Conservation (phyloP, 2,797 vertebrate species). For the Danio kyathit region DNA sequence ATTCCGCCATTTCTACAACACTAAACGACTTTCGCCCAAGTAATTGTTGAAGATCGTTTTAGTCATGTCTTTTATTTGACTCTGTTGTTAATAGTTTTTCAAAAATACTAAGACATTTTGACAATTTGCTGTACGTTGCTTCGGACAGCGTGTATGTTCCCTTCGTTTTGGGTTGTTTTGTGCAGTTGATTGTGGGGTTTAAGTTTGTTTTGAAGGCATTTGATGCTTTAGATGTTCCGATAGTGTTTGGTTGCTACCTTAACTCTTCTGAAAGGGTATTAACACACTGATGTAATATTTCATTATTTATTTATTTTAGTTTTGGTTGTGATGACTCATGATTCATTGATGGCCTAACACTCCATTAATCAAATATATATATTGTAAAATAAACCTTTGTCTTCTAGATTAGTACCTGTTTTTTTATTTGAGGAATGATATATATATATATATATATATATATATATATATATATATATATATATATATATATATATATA, state of each 20-base stretch:
- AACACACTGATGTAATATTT: not conserved
- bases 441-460: no score
- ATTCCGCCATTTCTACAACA: conserved; percentile 78
- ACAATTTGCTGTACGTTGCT: not conserved
- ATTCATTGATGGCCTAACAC: conserved; percentile 2
- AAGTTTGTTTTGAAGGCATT: not conserved
- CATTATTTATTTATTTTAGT: no score
- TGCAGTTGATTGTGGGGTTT: not conserved
- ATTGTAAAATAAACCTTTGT: not conserved
- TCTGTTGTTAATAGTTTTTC: not conserved
- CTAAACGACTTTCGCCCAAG: conserved; percentile 36
- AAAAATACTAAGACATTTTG: not conserved
- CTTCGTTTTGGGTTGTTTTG: not conserved
- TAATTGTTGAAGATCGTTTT: not conserved
- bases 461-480: no score
- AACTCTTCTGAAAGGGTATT: not conserved
- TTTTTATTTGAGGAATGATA: no score
- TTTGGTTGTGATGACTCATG: not conserved
- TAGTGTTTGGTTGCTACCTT: conserved; percentile 9
- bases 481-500: no score
- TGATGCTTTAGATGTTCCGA: not conserved
- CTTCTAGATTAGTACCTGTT: not conserved
- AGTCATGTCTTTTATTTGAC: not conserved
- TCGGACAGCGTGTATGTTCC: not conserved
- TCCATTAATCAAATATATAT: not conserved